Evolutionary conservation across 2,888 invertebrate genomes (phyloP).

Genomic region (Drosophila kambysellisi): DNA sequence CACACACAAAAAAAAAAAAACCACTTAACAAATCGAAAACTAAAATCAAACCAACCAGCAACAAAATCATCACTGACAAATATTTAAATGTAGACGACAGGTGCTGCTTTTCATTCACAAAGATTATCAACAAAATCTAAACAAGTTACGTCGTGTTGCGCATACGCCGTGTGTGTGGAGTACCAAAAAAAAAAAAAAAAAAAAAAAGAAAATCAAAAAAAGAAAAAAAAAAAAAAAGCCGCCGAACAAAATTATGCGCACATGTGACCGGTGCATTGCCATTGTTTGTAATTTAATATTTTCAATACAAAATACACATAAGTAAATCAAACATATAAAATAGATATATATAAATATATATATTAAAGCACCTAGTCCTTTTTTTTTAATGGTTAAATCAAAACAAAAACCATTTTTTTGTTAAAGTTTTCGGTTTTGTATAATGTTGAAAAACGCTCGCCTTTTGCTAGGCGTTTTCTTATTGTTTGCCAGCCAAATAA

Average conservation of each 20-base stretch:
- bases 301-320: neutral
- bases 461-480: constrained; percentile 58
- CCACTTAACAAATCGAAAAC: neutral
- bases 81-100: constrained; percentile 17
- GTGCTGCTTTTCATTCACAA: constrained; percentile 20
- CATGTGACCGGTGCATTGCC: constrained; percentile 2
- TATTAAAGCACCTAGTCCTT: too few relatives aligned
- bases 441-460: constrained; percentile 60
- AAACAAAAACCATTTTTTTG: constrained; percentile 17
- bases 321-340: neutral
- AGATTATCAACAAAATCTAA: constrained; percentile 4
- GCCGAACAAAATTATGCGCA: neutral
- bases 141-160: constrained; percentile 46
- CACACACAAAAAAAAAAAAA: neutral
- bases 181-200: neutral
- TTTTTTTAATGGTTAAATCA: constrained; percentile 6
- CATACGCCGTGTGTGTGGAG: constrained; percentile 60
- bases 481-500: constrained; percentile 53
- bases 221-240: constrained; percentile 6
- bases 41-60: neutral
- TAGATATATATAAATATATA: neutral
- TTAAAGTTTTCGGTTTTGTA: constrained; percentile 23
- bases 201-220: neutral
- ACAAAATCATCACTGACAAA: neutral
- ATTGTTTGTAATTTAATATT: neutral